Conservation (phyloP, 2,888 invertebrate species). For the Agrypnus murinus region DNA sequence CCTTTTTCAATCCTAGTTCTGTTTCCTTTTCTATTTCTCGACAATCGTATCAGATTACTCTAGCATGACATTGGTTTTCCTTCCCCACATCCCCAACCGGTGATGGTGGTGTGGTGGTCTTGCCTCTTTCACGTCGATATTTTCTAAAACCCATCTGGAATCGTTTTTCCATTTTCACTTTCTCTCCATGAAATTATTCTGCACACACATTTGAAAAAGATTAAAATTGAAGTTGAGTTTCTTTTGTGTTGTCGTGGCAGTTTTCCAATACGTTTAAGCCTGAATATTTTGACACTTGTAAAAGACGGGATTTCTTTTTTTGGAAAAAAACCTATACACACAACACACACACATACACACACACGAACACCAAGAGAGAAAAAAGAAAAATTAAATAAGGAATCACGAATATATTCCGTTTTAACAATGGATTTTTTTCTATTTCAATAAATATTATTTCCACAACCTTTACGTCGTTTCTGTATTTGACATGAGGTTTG, state of each 20-base stretch:
- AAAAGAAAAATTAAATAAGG: no score
- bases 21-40: conserved; percentile 22
- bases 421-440: no score
- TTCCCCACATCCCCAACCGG: conserved; percentile 4
- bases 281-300: conserved; percentile 17
- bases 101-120: no score
- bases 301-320: no score
- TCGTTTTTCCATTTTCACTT: conserved; percentile 40
- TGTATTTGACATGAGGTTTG: no score
- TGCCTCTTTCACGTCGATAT: conserved; percentile 21
- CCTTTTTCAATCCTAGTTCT: background rate
- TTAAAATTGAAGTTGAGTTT: conserved; percentile 25
- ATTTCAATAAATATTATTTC: no score
- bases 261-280: conserved; percentile 10
- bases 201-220: conserved; percentile 27
- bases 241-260: conserved; percentile 17
- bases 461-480: no score
- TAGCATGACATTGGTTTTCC: conserved; percentile 39
- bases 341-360: background rate
- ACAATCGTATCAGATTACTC: conserved; percentile 42
- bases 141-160: conserved; percentile 33
- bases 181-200: conserved; percentile 32
- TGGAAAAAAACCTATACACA: background rate
- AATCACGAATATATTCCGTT: no score
- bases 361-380: no score